phyloP scores from a whole-genome alignment of 2,888 invertebrate species.

The Drosophila borborema region DNA sequence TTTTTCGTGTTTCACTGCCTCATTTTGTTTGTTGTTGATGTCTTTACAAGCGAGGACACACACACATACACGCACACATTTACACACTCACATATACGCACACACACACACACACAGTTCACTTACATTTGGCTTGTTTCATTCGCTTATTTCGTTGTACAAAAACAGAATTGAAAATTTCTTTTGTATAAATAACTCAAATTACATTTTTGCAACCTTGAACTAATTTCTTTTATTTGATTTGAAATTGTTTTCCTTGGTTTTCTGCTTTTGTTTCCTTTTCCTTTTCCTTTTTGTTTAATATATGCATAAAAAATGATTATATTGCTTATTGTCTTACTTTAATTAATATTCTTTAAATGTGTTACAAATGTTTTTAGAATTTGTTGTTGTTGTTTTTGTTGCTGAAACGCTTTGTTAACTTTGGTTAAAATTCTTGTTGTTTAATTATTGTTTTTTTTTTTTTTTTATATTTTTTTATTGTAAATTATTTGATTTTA shows the following conservation, averaged over 20 bases:
- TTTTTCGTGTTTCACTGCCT: constrained; percentile 22
- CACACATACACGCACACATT: not conserved
- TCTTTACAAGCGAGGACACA: constrained; percentile 29
- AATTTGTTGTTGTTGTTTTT: constrained; percentile 38
- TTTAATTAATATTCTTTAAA: constrained; percentile 24
- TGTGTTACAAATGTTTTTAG: constrained; percentile 53
- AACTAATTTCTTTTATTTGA: constrained; percentile 39
- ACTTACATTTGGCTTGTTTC: constrained; percentile 48
- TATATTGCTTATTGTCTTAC: constrained; percentile 40
- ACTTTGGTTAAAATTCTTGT: constrained; percentile 75
- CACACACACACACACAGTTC: constrained; percentile 13
- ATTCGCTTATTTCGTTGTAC: constrained; percentile 30
- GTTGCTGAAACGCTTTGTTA: constrained; percentile 79
- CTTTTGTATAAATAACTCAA: constrained; percentile 43
- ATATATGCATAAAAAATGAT: constrained; percentile 49
- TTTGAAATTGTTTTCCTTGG: constrained; percentile 8
- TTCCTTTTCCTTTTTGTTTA: not conserved
- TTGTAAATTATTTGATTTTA: constrained; percentile 49
- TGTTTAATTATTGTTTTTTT: constrained; percentile 60
- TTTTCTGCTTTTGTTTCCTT: constrained; percentile 8
- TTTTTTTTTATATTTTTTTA: constrained; percentile 12
- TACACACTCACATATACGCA: not conserved
- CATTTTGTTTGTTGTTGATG: constrained; percentile 35
- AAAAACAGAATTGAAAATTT: constrained; percentile 42
- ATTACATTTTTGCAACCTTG: constrained; percentile 67